Evolutionary conservation across 2,113 vertebrate species (phyloP).

Genomic region (Haplochromis vanheusdeni): DNA sequence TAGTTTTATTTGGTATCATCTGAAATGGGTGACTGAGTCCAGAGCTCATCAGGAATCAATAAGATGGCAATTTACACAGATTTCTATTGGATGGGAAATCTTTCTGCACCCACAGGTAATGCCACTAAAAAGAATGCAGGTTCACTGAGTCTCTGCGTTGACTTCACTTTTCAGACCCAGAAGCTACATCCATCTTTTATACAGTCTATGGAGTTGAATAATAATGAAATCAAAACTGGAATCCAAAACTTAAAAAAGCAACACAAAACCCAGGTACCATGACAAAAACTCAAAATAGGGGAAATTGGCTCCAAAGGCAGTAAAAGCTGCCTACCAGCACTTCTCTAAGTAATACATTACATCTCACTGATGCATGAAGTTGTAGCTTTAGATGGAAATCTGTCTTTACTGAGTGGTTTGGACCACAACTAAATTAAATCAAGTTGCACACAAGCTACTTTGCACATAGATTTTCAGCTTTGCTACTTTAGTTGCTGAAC

Average conservation of each 20-base stretch:
- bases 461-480: not conserved
- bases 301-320: not conserved
- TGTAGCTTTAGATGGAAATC: not conserved
- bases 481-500: not conserved
- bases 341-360: not conserved
- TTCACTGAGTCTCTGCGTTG: accelerated
- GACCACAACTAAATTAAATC: not conserved
- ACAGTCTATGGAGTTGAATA: not conserved
- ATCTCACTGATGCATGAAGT: not conserved
- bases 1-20: accelerated
- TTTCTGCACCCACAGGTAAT: accelerated
- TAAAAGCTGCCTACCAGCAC: not conserved
- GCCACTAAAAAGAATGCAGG: not conserved
- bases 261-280: not conserved
- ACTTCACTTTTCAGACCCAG: not conserved
- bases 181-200: not conserved
- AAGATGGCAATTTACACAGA: not conserved
- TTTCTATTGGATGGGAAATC: not conserved
- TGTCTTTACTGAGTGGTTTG: not conserved
- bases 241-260: not conserved
- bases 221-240: not conserved
- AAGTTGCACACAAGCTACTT: not conserved
- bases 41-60: not conserved
- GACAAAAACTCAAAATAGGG: not conserved
- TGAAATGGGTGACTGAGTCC: not conserved